phyloP scores from a whole-genome alignment of 2,888 invertebrate genomes.

The Macroteleia sp. region DNA sequence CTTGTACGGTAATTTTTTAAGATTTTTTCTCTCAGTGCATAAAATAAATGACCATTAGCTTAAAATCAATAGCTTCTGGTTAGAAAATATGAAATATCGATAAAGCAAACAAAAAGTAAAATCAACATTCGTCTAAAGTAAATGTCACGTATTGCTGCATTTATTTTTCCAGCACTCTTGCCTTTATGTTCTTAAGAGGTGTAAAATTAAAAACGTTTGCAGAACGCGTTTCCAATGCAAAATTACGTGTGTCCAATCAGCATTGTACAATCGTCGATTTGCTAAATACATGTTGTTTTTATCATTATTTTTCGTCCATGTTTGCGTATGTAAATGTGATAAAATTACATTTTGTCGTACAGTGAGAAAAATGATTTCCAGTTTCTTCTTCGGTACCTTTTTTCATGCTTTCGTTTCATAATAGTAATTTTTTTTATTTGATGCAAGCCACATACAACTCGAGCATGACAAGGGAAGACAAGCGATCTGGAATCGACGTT shows the following conservation, averaged over 20 bases:
- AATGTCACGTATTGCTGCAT: background rate
- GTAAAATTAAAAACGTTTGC: background rate
- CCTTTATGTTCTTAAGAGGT: background rate
- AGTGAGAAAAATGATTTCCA: slow-evolving; percentile 13
- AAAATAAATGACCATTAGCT: background rate
- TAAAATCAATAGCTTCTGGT: background rate
- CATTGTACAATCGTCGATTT: background rate
- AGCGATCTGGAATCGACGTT: slow-evolving; percentile 63
- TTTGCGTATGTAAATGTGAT: slow-evolving; percentile 20
- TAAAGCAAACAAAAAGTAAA: background rate
- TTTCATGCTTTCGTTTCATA: slow-evolving; percentile 2
- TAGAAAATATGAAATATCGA: background rate
- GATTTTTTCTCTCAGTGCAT: too few species aligned
- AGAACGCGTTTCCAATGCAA: background rate
- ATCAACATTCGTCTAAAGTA: background rate
- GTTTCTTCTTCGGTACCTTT: slow-evolving; percentile 19
- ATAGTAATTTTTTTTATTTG: slow-evolving; percentile 20
- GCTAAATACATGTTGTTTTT: background rate
- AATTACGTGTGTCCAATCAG: background rate
- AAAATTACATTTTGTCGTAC: slow-evolving; percentile 25
- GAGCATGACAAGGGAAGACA: slow-evolving; percentile 53
- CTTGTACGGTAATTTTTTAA: too few species aligned
- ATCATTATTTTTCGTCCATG: background rate
- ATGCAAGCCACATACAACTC: slow-evolving; percentile 53
- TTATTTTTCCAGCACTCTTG: background rate